phyloP scores from a whole-genome alignment of 2,888 invertebrate genomes.

The Coelopa pilipes region DNA sequence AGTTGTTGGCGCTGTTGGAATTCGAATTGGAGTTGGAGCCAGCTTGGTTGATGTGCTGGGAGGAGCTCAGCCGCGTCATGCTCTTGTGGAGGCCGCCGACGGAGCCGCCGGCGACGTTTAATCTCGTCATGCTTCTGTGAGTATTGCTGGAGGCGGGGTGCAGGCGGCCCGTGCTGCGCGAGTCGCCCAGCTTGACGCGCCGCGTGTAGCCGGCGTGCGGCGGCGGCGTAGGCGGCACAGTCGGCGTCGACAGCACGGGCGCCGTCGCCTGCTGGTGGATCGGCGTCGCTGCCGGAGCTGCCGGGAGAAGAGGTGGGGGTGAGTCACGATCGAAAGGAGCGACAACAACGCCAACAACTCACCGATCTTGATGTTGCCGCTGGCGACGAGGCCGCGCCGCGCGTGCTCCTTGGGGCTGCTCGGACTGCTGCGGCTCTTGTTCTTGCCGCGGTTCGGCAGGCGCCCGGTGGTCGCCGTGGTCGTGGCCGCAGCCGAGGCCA shows the following conservation, averaged over 20 bases:
- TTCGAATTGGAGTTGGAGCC: constrained; percentile 47
- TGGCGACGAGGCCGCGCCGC: constrained; percentile 46
- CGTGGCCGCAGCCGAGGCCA: constrained; percentile 43
- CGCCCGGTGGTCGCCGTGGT: constrained; percentile 46
- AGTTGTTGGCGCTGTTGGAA: constrained; percentile 51
- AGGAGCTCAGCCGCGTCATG: constrained; percentile 83
- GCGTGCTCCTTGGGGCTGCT: constrained; percentile 56
- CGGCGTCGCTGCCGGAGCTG: background rate
- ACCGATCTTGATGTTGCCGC: constrained; percentile 59
- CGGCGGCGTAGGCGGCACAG: constrained; percentile 59
- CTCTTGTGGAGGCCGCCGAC: constrained; percentile 84
- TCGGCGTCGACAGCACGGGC: no score
- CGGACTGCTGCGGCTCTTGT: constrained; percentile 55
- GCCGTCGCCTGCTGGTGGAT: background rate
- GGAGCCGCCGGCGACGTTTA: constrained; percentile 80
- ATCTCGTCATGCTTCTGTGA: constrained; percentile 81
- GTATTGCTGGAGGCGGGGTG: constrained; percentile 78
- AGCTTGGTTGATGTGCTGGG: constrained; percentile 78
- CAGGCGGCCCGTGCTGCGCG: constrained; percentile 79
- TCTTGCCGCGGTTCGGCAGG: constrained; percentile 50
- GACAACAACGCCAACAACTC: constrained; percentile 29
- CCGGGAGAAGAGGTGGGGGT: background rate
- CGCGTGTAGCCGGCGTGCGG: constrained; percentile 69
- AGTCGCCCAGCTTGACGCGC: constrained; percentile 78
- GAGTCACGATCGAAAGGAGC: background rate